Evolutionary conservation across 35 echinoderm and acorn worm genomes (phyloP).

Genomic region (Stichopus chloronotus): DNA sequence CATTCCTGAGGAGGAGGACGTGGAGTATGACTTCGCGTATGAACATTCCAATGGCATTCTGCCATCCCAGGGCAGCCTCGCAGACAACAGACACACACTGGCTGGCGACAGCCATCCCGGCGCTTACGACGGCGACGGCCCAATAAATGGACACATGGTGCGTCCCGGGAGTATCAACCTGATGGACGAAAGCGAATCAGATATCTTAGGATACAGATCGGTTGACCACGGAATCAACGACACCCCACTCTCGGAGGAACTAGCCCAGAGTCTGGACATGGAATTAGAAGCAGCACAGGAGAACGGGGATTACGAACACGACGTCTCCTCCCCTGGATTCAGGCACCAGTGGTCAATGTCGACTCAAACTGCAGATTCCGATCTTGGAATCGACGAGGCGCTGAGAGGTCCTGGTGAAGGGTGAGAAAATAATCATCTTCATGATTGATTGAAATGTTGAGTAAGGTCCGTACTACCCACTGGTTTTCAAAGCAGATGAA

Average conservation of each 20-base stretch:
- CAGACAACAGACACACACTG: not conserved
- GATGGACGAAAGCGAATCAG: not conserved
- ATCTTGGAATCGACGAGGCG: not conserved
- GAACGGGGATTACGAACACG: too few relatives aligned
- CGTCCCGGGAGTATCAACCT: not conserved
- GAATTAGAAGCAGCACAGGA: constrained; percentile 18
- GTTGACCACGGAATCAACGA: not conserved
- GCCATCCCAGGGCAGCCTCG: not conserved
- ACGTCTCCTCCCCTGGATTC: not conserved
- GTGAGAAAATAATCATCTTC: not conserved
- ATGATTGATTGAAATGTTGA: not conserved
- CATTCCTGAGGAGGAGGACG: constrained; percentile 22
- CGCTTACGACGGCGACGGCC: not conserved
- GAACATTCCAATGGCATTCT: constrained; percentile 25
- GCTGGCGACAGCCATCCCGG: not conserved
- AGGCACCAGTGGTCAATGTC: constrained; percentile 37
- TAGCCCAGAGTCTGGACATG: constrained; percentile 30
- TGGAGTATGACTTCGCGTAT: constrained; percentile 36
- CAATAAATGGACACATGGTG: not conserved
- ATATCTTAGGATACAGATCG: not conserved
- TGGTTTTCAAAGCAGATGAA: not conserved
- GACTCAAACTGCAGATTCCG: not conserved
- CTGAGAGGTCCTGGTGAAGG: constrained; percentile 35
- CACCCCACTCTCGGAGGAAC: constrained; percentile 38
- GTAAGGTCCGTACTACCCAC: not conserved